Base-by-base conservation (phyloP, 2,113 vertebrate species). In the Antidorcas marsupialis region DNA sequence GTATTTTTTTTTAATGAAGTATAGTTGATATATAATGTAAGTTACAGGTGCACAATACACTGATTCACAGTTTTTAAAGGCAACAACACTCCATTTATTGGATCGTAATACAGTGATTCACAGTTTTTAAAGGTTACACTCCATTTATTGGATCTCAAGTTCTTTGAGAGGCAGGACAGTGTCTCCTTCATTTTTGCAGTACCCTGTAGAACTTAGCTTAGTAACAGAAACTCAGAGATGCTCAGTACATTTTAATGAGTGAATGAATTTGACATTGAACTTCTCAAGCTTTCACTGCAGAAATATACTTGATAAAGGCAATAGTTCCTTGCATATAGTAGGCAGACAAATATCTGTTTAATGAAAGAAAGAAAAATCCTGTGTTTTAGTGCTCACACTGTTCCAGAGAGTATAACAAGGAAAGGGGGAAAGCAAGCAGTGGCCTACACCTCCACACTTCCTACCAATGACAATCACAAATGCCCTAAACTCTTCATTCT, bases 281-380 rank as follows among this genome's bases (percentile, higher is more conserved):
- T 94, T 96, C 78, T 92, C 50, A 67, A 82, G 47, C 67, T 83
- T 98, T 89, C 84, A 89, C 33, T 94, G 13, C 23, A 92, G 30
- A 91, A 92, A 89, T 59, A 45, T 3, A 83, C 47, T 30, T 83
- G 47, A 94, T 74, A 86, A 94, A 92, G 76, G 12, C 28, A 86
- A 94, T 14, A 76, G 6, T 21, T 15, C 64, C 64, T 67, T 67
- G 14, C 10, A 86, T 23, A 60, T 28, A 59, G 7, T 33, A 36
- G 79, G 14, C 30, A 89, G 15, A n/a, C 43, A 93, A 82, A 78
- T 87, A 87, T 57, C 45, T 60, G 55, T 45, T 94, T 64, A 89
- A 88, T 45, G 14, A 95, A 88, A 36, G 28, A 93, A 93, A 87
- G 21, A 85, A 91, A 94, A 91, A 64, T 67, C 9, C 27, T 62